Evolutionary conservation across 1,140 invertebrate species (phyloP).

Genomic region (Leptinotarsa undecemlineata): DNA sequence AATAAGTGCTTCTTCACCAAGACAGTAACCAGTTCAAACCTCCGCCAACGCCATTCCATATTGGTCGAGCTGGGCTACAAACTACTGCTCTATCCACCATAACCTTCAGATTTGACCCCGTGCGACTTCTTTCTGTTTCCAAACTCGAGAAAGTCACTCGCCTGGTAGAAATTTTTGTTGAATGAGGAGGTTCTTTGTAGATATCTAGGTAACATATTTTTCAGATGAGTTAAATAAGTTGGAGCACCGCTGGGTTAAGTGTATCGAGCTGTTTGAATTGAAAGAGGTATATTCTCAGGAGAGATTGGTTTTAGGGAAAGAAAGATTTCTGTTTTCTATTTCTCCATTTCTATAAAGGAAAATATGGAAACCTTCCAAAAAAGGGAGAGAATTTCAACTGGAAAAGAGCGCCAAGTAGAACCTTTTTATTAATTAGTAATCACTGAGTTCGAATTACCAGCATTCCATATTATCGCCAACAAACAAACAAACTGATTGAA

Average conservation of each 20-base stretch:
- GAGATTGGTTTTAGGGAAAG: rapidly evolving
- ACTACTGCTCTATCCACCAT: neutral
- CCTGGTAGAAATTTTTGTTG: neutral
- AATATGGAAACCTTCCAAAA: too few species aligned
- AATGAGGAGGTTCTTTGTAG: conserved; percentile 18
- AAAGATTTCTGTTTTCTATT: too few species aligned
- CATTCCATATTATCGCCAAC: too few species aligned
- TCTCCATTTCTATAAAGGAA: too few species aligned
- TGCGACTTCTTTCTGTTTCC: neutral
- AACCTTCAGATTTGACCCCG: conserved; percentile 49
- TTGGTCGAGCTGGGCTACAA: neutral
- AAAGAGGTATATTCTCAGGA: too few species aligned
- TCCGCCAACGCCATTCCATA: neutral
- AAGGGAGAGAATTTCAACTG: too few species aligned
- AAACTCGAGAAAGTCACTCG: conserved; percentile 25
- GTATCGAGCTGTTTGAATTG: too few species aligned
- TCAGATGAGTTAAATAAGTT: neutral
- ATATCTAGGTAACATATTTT: conserved; percentile 12
- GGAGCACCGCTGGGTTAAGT: too few species aligned
- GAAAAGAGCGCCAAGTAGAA: too few species aligned
- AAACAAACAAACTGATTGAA: too few species aligned
- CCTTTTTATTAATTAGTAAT: too few species aligned
- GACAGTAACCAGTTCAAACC: neutral
- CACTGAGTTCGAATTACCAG: too few species aligned
- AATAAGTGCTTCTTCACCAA: neutral